phyloP scores from a whole-genome alignment of 2,797 vertebrate species.

The Xiphophorus birchmanni region DNA sequence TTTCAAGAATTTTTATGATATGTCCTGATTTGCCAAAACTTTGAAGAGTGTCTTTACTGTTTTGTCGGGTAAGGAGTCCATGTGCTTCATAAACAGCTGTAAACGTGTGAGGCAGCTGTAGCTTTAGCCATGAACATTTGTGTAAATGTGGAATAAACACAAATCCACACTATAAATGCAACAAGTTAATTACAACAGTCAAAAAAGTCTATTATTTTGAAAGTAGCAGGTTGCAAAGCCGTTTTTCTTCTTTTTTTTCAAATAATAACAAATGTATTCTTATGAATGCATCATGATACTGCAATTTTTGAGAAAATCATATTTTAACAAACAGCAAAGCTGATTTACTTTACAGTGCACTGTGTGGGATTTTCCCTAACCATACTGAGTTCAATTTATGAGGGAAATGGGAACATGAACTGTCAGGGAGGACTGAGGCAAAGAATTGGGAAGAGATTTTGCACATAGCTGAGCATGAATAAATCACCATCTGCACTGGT shows the following conservation, averaged over 20 bases:
- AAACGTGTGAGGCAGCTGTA: conserved; percentile 16
- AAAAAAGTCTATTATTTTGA: background rate
- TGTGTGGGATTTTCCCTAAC: background rate
- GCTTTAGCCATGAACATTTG: background rate
- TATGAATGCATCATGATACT: background rate
- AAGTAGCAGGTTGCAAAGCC: background rate
- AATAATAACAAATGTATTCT: background rate
- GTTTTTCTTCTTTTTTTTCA: too few relatives aligned
- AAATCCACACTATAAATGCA: conserved; percentile 5
- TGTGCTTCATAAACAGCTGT: background rate
- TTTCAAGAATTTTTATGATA: background rate
- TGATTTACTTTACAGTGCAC: background rate
- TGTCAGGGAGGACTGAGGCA: background rate
- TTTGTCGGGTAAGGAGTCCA: background rate
- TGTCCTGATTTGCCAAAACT: background rate
- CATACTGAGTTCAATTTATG: background rate
- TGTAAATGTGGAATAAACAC: conserved; percentile 16
- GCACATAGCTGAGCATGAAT: background rate
- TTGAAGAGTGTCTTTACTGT: background rate
- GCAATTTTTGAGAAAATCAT: background rate
- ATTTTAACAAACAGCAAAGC: background rate
- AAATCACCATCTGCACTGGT: conserved; percentile 3
- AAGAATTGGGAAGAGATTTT: background rate
- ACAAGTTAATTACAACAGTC: conserved; percentile 28
- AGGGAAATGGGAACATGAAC: background rate